Conservation (phyloP, 2,113 vertebrate genomes). For the Porphyrio hochstetteri region DNA sequence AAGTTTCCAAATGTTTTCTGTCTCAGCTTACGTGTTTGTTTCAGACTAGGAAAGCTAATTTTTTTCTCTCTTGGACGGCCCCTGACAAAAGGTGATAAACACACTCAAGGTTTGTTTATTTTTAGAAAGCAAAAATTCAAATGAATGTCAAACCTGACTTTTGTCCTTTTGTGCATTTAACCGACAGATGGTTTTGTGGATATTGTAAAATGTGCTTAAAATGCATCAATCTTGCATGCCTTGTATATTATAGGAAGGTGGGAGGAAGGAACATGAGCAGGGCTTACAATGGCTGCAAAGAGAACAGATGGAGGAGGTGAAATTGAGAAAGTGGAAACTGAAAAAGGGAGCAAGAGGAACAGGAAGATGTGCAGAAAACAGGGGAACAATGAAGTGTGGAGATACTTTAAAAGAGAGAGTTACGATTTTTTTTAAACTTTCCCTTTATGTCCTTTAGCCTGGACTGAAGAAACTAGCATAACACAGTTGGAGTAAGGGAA, state of each 20-base stretch:
- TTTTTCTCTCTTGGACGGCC: neutral
- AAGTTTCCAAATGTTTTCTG: neutral
- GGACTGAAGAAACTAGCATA: neutral
- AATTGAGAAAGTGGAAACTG: neutral
- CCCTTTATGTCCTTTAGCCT: neutral
- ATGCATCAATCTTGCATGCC: neutral
- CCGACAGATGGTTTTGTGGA: neutral
- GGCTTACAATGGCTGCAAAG: neutral
- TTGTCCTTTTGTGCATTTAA: neutral
- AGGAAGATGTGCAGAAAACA: neutral
- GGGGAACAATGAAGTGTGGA: neutral
- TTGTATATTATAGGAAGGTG: neutral
- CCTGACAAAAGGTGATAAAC: neutral
- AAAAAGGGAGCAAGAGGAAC: neutral
- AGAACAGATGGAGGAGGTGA: neutral
- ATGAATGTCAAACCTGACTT: neutral
- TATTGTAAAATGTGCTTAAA: neutral
- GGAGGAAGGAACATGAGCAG: neutral
- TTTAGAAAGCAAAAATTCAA: conserved; percentile 11
- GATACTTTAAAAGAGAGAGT: neutral
- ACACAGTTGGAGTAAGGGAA: neutral
- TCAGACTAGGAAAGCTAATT: neutral
- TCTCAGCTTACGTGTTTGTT: conserved; percentile 6
- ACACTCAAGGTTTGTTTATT: neutral
- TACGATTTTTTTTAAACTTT: neutral